Percentiles rank a stretch among this genome's conserved stretches.
Evolutionary conservation across 2,113 vertebrate species (phyloP).

Genomic region (Hoplias malabaricus): DNA sequence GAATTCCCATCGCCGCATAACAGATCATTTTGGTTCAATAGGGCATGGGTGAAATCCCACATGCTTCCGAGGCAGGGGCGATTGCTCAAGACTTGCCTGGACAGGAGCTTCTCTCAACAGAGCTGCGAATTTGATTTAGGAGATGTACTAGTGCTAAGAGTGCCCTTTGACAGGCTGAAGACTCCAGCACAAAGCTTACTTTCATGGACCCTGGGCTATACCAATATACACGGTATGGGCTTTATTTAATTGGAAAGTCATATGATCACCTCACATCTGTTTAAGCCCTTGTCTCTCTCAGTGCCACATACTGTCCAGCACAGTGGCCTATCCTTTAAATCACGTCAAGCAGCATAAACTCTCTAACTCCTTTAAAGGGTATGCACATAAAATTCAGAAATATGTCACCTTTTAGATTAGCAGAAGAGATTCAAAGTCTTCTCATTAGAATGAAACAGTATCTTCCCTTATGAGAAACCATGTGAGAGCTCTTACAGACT

Average conservation of each 20-base stretch:
- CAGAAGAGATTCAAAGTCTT: not conserved
- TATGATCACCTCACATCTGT: constrained; percentile 71
- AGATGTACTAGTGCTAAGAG: constrained; percentile 62
- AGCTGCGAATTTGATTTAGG: constrained; percentile 45
- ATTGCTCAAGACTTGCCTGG: not conserved
- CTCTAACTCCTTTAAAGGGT: not conserved
- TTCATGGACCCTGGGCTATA: constrained; percentile 58
- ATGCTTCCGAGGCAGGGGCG: not conserved
- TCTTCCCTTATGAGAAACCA: not conserved
- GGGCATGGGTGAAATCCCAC: constrained; percentile 10
- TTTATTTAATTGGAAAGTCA: constrained; percentile 66
- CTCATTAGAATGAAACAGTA: not conserved
- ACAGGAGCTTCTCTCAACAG: constrained; percentile 16
- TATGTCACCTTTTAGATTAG: not conserved
- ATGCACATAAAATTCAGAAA: not conserved
- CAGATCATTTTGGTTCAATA: not conserved
- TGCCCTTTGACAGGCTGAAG: constrained; percentile 59
- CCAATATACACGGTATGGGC: constrained; percentile 63
- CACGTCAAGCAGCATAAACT: not conserved
- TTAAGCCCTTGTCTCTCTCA: constrained; percentile 64
- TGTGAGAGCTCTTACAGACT: constrained; percentile 4
- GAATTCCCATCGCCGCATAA: not conserved
- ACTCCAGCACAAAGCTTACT: constrained; percentile 60
- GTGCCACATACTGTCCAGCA: not conserved
- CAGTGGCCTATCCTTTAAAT: not conserved